These are phyloP conservation scores for Discoglossus pictus DNA, from an alignment of 2,797 vertebrate genomes.

Conservation along the genomic window DNA sequence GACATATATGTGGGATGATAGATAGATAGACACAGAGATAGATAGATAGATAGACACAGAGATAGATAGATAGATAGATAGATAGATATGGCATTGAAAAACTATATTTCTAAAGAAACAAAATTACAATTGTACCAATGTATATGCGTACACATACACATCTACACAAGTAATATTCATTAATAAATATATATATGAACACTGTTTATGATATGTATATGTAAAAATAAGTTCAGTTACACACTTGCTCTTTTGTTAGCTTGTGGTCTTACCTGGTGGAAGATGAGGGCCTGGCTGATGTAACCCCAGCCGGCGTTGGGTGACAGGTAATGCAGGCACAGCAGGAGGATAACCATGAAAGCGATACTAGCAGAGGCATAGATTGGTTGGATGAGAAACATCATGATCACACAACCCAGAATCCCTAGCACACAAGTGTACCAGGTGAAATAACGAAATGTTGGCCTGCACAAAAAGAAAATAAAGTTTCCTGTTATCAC, in stretches of 20 bases:
- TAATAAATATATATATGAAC: no score
- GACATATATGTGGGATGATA: background rate
- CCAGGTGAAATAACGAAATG: conserved; percentile 89
- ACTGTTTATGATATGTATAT: no score
- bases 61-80: no score
- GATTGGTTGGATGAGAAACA: conserved; percentile 89
- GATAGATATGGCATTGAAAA: no score
- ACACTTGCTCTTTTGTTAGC: no score
- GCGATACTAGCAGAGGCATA: conserved; percentile 84
- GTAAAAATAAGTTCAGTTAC: no score
- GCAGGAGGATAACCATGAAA: conserved; percentile 85
- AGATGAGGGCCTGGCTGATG: conserved; percentile 91
- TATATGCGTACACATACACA: no score
- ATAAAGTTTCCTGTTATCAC: background rate
- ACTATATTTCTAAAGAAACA: no score
- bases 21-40: no score
- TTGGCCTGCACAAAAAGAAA: conserved; percentile 71
- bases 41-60: no score
- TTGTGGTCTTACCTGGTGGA: conserved; percentile 87
- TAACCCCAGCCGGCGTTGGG: conserved; percentile 91
- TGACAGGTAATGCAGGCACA: conserved; percentile 88
- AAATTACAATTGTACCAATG: no score
- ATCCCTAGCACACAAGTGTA: conserved; percentile 85
- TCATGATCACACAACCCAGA: conserved; percentile 83
- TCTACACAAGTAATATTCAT: no score